Evolutionary conservation across 2,797 vertebrate species (phyloP).

Genomic region (Benthosema pterotum): DNA sequence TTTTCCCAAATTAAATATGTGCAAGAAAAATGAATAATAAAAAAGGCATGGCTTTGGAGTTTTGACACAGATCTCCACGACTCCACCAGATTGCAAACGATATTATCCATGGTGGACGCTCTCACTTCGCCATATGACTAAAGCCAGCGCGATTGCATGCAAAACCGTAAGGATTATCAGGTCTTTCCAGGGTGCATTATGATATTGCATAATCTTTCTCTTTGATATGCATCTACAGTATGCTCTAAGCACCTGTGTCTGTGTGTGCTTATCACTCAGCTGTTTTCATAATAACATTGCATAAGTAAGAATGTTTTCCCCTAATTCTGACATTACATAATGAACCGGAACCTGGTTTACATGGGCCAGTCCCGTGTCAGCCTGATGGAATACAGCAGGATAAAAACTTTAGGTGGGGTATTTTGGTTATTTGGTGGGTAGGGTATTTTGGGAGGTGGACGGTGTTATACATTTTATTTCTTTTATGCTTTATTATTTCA

Average conservation of each 20-base stretch:
- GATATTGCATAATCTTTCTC: not conserved
- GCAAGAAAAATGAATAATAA: too few species aligned
- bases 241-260: not conserved
- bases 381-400: too few species aligned
- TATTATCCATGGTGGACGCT: not conserved
- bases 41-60: too few species aligned
- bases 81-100: too few species aligned
- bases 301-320: not conserved
- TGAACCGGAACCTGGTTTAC: not conserved
- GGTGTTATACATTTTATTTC: too few species aligned
- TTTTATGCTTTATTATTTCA: too few species aligned
- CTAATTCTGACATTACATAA: not conserved
- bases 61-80: too few species aligned
- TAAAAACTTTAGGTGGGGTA: too few species aligned
- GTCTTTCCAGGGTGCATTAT: not conserved
- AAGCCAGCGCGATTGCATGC: not conserved
- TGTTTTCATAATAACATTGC: not conserved
- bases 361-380: too few species aligned
- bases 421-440: too few species aligned
- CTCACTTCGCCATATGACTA: not conserved
- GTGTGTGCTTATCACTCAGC: not conserved
- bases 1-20: too few species aligned
- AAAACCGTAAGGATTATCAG: not conserved
- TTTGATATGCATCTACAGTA: not conserved
- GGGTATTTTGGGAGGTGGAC: too few species aligned